These are phyloP conservation scores for Tangachromis dhanisi DNA, from an alignment of 2,113 vertebrate genomes.

Conservation along the genomic window DNA sequence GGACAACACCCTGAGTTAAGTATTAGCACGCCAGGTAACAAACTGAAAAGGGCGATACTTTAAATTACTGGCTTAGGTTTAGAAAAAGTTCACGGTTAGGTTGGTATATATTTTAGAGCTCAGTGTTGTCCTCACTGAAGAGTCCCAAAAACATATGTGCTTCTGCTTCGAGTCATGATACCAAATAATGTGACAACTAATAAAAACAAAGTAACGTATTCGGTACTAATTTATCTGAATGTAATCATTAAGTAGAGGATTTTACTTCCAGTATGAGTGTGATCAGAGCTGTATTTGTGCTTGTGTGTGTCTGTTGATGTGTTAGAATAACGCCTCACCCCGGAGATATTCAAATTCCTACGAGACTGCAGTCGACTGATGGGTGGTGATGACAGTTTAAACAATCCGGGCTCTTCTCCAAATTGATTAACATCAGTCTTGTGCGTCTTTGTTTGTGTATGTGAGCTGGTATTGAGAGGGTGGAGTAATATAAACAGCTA, in stretches of 20 bases:
- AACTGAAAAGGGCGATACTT: background rate
- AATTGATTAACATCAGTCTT: constrained; percentile 49
- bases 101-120: background rate
- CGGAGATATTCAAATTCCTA: constrained; percentile 39
- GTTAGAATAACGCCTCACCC: constrained; percentile 20
- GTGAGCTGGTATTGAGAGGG: background rate
- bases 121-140: background rate
- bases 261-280: background rate
- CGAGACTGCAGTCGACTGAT: constrained; percentile 36
- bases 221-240: background rate
- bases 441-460: background rate
- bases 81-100: background rate
- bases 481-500: constrained; percentile 24
- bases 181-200: background rate
- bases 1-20: background rate
- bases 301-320: background rate
- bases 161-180: background rate
- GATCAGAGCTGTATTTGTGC: background rate
- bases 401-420: constrained; percentile 50
- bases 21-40: background rate
- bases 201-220: background rate
- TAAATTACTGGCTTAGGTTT: background rate
- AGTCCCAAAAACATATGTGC: background rate
- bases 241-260: background rate
- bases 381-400: constrained; percentile 49